phyloP scores from a whole-genome alignment of 2,797 vertebrate genomes.

The Antennarius maculatus region DNA sequence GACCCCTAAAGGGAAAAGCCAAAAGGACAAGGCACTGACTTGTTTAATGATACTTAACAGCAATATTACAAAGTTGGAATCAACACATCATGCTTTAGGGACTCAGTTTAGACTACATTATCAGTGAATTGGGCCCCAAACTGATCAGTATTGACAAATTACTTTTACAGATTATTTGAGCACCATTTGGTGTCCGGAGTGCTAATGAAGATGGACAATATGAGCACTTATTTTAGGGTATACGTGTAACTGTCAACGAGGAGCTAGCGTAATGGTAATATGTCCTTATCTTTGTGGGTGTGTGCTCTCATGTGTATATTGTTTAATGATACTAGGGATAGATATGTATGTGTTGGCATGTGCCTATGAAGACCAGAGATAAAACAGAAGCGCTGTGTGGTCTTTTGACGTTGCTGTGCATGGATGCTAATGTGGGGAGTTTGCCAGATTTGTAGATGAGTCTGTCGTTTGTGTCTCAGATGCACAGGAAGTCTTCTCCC shows the following conservation, averaged over 20 bases:
- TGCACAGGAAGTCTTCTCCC: conserved; percentile 48
- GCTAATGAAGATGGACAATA: conserved; percentile 19
- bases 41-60: conserved; percentile 2
- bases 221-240: conserved; percentile 4
- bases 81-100: not conserved
- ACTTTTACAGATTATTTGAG: conserved; percentile 13
- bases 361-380: conserved; percentile 9
- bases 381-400: conserved; percentile 1
- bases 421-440: conserved; percentile 24
- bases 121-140: not conserved
- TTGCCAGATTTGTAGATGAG: conserved; percentile 35
- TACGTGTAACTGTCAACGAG: conserved; percentile 7
- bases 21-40: too few relatives aligned
- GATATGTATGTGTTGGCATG: conserved; percentile 3
- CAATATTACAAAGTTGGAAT: conserved; percentile 6
- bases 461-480: conserved; percentile 44
- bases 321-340: not conserved
- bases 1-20: too few relatives aligned
- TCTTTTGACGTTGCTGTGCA: conserved; percentile 16
- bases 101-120: not conserved
- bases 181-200: conserved; percentile 9
- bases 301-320: not conserved
- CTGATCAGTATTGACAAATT: not conserved
- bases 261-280: conserved; percentile 1
- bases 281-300: not conserved